Conservation (phyloP, 2,113 vertebrate species). For the Prunella fulvescens region DNA sequence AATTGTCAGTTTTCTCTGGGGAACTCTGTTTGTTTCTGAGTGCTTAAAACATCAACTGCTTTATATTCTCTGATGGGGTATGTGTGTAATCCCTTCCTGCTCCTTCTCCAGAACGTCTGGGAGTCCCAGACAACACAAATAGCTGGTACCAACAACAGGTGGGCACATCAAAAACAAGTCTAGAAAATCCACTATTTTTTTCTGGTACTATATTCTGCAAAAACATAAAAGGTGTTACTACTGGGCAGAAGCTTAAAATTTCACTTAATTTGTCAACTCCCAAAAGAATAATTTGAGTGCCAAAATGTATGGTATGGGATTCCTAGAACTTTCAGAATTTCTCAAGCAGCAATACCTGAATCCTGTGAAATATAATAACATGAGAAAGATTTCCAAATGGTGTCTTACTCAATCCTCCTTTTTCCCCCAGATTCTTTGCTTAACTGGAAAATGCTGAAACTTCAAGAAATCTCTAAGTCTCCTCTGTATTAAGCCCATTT, state of each 20-base stretch:
- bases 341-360: background rate
- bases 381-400: background rate
- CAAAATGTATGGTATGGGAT: background rate
- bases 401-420: background rate
- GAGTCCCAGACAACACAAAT: background rate
- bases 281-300: background rate
- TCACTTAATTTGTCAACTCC: background rate
- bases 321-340: background rate
- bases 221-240: background rate
- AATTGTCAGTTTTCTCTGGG: background rate
- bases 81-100: background rate
- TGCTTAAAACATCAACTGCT: background rate
- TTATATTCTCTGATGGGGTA: background rate
- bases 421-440: background rate
- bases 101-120: background rate
- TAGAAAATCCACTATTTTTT: background rate
- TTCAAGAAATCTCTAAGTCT: background rate
- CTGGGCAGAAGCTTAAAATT: background rate
- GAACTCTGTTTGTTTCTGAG: background rate
- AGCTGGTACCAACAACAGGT: background rate
- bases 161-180: background rate
- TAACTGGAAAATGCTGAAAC: background rate
- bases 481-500: background rate
- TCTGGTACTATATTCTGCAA: background rate
- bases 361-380: background rate